Percentiles rank a stretch among this genome's conserved stretches.
Evolutionary conservation across 2,113 vertebrate genomes (phyloP).

Genomic region (Cheirogaleus medius): DNA sequence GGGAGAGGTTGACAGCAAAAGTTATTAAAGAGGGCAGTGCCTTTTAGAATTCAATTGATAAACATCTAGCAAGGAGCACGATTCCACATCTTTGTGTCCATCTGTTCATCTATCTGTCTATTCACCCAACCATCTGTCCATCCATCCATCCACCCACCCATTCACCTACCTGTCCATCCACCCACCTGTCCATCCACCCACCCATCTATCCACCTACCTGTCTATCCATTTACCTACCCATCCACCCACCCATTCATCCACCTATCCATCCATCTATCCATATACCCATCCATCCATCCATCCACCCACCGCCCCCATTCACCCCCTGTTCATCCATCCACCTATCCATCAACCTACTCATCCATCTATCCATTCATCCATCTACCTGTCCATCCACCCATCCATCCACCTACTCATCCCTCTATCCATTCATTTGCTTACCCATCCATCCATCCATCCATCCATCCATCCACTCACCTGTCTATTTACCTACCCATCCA

Average conservation of each 20-base stretch:
- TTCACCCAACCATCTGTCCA: no score
- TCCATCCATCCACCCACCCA: not conserved
- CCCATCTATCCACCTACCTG: accelerated
- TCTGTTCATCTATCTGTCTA: not conserved
- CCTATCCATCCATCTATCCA: not conserved
- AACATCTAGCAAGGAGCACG: not conserved
- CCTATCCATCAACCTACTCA: accelerated
- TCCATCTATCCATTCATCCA: not conserved
- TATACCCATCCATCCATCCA: no score
- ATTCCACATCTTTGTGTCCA: not conserved
- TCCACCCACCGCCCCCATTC: no score
- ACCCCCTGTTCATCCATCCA: not conserved
- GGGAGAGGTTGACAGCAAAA: not conserved
- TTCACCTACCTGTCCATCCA: not conserved
- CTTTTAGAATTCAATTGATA: not conserved
- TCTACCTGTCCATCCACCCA: accelerated
- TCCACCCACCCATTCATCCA: not conserved
- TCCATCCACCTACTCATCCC: no score
- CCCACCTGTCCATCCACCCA: no score
- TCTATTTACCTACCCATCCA: no score
- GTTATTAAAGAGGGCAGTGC: not conserved
- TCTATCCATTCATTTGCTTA: no score
- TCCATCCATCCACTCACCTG: no score
- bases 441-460: no score
- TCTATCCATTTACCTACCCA: accelerated